Evolutionary conservation across 2,113 vertebrate genomes (phyloP).

Genomic region (Athene noctua): DNA sequence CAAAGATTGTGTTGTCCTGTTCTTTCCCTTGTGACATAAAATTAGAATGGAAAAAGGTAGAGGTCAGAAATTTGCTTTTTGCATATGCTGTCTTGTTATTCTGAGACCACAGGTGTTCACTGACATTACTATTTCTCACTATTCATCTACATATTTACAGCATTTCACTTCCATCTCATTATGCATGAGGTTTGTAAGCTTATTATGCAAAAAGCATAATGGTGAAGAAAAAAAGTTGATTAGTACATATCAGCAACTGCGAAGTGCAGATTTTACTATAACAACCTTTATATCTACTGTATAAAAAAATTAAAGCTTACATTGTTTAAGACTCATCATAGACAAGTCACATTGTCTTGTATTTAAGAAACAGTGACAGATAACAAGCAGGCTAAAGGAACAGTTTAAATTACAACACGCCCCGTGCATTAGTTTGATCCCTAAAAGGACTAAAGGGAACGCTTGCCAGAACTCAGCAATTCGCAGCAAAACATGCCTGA

Average conservation of each 20-base stretch:
- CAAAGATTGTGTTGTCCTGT: not conserved
- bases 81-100: not conserved
- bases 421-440: accelerated
- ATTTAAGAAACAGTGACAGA: not conserved
- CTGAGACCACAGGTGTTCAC: not conserved
- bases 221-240: not conserved
- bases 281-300: accelerated
- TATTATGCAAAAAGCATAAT: not conserved
- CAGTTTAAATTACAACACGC: not conserved
- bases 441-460: not conserved
- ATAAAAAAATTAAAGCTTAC: not conserved
- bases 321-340: not conserved
- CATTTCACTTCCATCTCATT: not conserved
- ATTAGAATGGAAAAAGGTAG: not conserved
- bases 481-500: not conserved
- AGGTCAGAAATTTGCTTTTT: not conserved
- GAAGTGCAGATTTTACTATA: not conserved
- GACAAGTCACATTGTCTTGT: accelerated
- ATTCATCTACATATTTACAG: not conserved
- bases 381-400: not conserved
- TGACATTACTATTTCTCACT: not conserved
- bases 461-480: not conserved
- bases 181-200: not conserved
- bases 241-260: not conserved
- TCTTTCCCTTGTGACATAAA: not conserved